Conservation (phyloP, 1,140 invertebrate genomes). For the Drosophila grimshawi region DNA sequence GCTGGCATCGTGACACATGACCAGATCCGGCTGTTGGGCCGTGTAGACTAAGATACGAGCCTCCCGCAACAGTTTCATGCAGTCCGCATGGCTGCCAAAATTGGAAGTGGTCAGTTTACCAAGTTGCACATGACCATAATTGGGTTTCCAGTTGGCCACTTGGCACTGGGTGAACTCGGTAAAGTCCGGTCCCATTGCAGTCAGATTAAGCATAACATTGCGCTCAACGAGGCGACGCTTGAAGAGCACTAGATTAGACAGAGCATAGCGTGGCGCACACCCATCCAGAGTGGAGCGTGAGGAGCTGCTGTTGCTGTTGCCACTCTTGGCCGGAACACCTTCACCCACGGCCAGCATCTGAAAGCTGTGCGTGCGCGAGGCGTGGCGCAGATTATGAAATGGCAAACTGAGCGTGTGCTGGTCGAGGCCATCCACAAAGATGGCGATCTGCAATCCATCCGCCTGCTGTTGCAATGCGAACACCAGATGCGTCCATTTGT, state of each 20-base stretch:
- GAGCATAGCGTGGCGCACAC: constrained; percentile 47
- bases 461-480: constrained; percentile 62
- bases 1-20: constrained; percentile 71
- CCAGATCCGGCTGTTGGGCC: constrained; percentile 69
- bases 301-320: constrained; percentile 46
- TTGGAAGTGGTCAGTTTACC: constrained; percentile 51
- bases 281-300: constrained; percentile 67
- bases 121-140: constrained; percentile 71
- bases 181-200: constrained; percentile 80
- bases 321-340: constrained; percentile 35
- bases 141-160: constrained; percentile 79
- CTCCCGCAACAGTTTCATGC: constrained; percentile 67
- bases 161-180: constrained; percentile 79
- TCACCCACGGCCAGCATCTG: constrained; percentile 75
- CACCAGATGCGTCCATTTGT: constrained; percentile 79
- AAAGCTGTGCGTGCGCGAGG: constrained; percentile 58
- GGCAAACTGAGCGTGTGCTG: constrained; percentile 64
- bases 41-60: constrained; percentile 65
- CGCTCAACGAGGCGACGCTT: constrained; percentile 55
- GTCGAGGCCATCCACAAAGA: constrained; percentile 72
- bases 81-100: constrained; percentile 66
- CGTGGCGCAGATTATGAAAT: constrained; percentile 58
- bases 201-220: constrained; percentile 65
- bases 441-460: constrained; percentile 57
- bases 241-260: constrained; percentile 77